Percentiles rank a stretch among this genome's conserved stretches.
phyloP scores from a whole-genome alignment of 2,888 invertebrate genomes.

The Mechanitis mazaeus region DNA sequence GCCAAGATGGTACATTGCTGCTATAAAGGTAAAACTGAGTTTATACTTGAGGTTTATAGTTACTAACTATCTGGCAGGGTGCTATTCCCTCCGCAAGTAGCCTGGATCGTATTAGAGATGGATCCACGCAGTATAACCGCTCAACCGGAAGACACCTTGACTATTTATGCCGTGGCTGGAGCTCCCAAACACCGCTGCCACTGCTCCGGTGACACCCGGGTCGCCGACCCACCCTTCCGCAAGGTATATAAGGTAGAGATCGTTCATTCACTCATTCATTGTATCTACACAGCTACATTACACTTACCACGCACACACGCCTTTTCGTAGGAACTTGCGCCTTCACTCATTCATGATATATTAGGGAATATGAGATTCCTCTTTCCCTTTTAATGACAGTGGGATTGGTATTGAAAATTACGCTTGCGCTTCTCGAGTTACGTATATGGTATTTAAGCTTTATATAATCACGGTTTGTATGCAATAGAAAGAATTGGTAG shows the following conservation, averaged over 20 bases:
- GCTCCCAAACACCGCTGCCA: conserved; percentile 57
- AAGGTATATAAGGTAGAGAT: conserved; percentile 68
- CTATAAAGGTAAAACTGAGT: not conserved
- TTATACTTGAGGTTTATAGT: not conserved
- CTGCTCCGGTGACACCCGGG: conserved; percentile 46
- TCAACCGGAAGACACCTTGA: conserved; percentile 93
- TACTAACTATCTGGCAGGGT: conserved; percentile 74
- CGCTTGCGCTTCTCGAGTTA: not conserved
- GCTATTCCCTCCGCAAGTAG: conserved; percentile 89
- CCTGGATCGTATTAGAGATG: conserved; percentile 96
- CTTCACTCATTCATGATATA: conserved; percentile 19
- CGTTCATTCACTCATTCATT: conserved; percentile 34
- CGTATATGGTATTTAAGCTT: conserved; percentile 4
- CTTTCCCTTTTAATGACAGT: not conserved
- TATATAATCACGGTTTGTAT: not conserved
- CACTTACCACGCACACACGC: conserved; percentile 13
- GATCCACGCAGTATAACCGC: conserved; percentile 94
- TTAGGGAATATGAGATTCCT: not conserved
- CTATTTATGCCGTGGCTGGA: conserved; percentile 74
- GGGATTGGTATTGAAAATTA: conserved; percentile 5
- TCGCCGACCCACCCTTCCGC: conserved; percentile 58
- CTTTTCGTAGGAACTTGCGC: conserved; percentile 8
- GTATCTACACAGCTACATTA: conserved; percentile 21
- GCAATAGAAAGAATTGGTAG: not conserved
- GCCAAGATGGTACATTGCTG: not conserved